Evolutionary conservation across 2,888 invertebrate genomes (phyloP).

Genomic region (Conus canariensis): DNA sequence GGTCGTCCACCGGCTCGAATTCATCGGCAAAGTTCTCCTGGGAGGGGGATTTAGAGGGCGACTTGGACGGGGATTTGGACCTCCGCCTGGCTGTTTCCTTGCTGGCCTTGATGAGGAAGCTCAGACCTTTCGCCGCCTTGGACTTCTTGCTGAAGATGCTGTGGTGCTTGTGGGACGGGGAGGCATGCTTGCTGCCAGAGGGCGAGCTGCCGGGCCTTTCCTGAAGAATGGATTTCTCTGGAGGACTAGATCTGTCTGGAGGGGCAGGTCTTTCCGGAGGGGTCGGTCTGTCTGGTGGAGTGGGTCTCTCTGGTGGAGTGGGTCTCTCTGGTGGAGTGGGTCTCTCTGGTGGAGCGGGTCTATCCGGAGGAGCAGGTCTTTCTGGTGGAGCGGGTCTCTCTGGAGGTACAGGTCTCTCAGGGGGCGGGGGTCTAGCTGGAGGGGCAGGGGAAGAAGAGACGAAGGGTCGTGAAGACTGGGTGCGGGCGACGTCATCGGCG

Average conservation of each 20-base stretch:
- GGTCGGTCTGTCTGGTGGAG: no score
- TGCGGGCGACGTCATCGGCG: slow-evolving; percentile 52
- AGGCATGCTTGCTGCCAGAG: slow-evolving; percentile 25
- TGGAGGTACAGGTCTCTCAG: background rate
- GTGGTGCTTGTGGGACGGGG: slow-evolving; percentile 42
- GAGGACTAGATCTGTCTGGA: background rate
- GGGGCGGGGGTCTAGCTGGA: background rate
- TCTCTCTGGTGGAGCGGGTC: slow-evolving; percentile 28
- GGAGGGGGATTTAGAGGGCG: slow-evolving; percentile 65
- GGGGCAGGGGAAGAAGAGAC: background rate
- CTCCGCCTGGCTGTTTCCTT: slow-evolving; percentile 59
- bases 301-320: slow-evolving; percentile 35
- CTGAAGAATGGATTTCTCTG: no score
- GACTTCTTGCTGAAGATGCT: slow-evolving; percentile 56
- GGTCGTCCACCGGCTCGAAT: slow-evolving; percentile 62
- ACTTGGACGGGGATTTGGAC: slow-evolving; percentile 65
- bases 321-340: background rate
- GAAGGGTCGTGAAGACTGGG: background rate
- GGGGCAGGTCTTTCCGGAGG: slow-evolving; percentile 1
- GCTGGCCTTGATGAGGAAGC: slow-evolving; percentile 55
- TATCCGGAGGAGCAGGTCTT: background rate
- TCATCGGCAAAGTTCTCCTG: slow-evolving; percentile 64
- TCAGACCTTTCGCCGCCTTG: slow-evolving; percentile 57
- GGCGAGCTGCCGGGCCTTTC: background rate
- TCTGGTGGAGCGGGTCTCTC: background rate